Conservation (phyloP, 1,140 invertebrate species). For the Drosophila guanche region DNA sequence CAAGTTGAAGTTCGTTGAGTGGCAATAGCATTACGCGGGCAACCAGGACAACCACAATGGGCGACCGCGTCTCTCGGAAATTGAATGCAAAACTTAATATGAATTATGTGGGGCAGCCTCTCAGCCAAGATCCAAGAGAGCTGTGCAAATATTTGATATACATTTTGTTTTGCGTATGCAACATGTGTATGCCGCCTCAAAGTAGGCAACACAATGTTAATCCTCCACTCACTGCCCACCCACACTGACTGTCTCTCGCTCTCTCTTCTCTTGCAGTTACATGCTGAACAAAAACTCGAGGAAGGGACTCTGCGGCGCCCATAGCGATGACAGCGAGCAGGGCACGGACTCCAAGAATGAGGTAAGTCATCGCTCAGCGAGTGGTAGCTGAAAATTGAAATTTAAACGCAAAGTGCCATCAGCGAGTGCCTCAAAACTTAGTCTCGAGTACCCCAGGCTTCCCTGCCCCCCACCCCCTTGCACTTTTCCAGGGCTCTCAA, state of each 20-base stretch:
- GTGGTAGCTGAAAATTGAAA: slow-evolving; percentile 44
- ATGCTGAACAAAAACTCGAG: slow-evolving; percentile 57
- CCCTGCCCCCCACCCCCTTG: background rate
- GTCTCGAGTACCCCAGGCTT: background rate
- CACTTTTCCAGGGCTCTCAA: slow-evolving; percentile 13
- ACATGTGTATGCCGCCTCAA: slow-evolving; percentile 19
- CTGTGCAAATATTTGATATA: too few relatives aligned
- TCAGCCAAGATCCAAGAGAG: too few relatives aligned
- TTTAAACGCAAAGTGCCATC: slow-evolving; percentile 48
- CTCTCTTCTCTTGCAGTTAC: slow-evolving; percentile 43
- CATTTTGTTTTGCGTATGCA: too few relatives aligned
- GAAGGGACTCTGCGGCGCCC: slow-evolving; percentile 34
- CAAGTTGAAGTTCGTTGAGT: slow-evolving; percentile 50
- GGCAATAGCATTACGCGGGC: slow-evolving; percentile 36
- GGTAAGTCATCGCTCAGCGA: slow-evolving; percentile 49
- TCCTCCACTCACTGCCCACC: slow-evolving; percentile 13
- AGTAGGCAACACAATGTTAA: slow-evolving; percentile 60
- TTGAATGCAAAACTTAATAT: too few relatives aligned
- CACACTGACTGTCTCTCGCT: slow-evolving; percentile 8
- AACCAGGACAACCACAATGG: slow-evolving; percentile 8
- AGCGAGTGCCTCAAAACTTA: slow-evolving; percentile 23
- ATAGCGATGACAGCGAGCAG: slow-evolving; percentile 69
- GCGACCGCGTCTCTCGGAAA: background rate
- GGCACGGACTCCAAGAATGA: slow-evolving; percentile 67
- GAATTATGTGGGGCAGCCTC: too few relatives aligned